Evolutionary conservation across 2,797 vertebrate genomes (phyloP), one percentile per base, ranked within the genome.

Genomic region (Okamejei kenojei): DNA sequence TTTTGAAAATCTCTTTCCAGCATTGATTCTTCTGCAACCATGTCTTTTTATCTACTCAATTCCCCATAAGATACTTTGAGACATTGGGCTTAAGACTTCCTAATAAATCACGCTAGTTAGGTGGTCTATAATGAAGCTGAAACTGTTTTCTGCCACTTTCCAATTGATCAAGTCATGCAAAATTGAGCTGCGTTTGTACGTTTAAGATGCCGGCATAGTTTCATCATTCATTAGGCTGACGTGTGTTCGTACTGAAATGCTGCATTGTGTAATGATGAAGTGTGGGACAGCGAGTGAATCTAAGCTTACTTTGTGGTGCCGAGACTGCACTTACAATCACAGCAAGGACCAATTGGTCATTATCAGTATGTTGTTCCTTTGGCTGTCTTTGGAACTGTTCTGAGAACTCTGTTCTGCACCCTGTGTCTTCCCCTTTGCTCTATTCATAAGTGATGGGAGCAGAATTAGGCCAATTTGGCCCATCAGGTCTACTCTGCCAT

Each of bases 51-150:
- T 65, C 61, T 35, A 17, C 6, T 88, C 61, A 32, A 88, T 68
- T 88, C 84, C 84, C 84, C 84, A 88, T 2, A 32, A 32, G n/a
- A 68, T 88, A 21, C 61, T 35, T 68, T 68, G 65, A 88, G 63
- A 86, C 82, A 86, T 63, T 13, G 63, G 10, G 15, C 21, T 88
- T 68, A 88, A 88, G n/a, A 65, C 3, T 26, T 35, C n/a, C 19
- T 19, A 68, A 88, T 88, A 88, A 68, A 88, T 88, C 84, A 32
- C 68, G n/a, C 84, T 88, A 19, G 63, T 68, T 88, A 88, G 84
- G n/a, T 88, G 84, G 84, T 88, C 84, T 65, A 8, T 86, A 68
- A 88, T 68, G n/a, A 68, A 88, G n/a, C 84, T 88, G 19, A 88
- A 88, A 63, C n/a, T 19, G 61, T 88, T 68, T 88, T 68, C n/a